Conservation (phyloP, 2,797 vertebrate species). For the Champsocephalus esox region DNA sequence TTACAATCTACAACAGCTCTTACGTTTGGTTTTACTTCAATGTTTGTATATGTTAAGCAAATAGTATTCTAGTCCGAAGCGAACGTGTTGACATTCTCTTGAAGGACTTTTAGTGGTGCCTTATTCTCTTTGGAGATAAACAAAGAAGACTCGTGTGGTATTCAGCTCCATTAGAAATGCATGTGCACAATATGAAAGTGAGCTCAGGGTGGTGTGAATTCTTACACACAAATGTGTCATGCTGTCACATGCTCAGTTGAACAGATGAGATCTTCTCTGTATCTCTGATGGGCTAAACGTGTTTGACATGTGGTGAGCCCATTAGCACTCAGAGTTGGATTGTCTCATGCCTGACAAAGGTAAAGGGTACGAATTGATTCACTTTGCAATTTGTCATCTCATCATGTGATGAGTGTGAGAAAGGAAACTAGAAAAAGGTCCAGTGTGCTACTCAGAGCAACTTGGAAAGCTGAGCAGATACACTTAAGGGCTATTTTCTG, state of each 20-base stretch:
- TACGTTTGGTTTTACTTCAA: background rate
- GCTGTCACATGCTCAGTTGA: conserved; percentile 56
- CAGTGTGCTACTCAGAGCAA: background rate
- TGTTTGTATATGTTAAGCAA: conserved; percentile 2
- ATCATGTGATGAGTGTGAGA: conserved; percentile 14
- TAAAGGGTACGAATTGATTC: conserved; percentile 28
- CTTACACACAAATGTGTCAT: conserved; percentile 65
- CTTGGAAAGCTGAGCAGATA: conserved; percentile 9
- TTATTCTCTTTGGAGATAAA: conserved; percentile 25
- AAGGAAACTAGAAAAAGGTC: background rate
- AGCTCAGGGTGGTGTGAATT: conserved; percentile 52
- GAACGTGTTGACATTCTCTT: conserved; percentile 5
- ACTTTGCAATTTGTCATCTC: conserved; percentile 46
- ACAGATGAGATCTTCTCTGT: conserved; percentile 57
- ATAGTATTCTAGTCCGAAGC: background rate
- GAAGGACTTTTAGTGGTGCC: background rate
- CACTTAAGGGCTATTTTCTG: conserved; percentile 27
- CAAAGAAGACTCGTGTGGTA: conserved; percentile 21
- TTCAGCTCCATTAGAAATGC: conserved; percentile 25
- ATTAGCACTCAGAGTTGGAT: conserved; percentile 53
- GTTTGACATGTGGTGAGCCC: conserved; percentile 52
- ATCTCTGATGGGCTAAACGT: conserved; percentile 42
- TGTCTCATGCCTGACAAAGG: conserved; percentile 42
- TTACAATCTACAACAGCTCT: no score
- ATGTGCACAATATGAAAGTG: conserved; percentile 30